A percentile compares a stretch with the other conserved stretches of the same genome.
These are phyloP conservation scores for Proales similis DNA, from an alignment of 1,140 invertebrate genomes.

Conservation along the genomic window DNA sequence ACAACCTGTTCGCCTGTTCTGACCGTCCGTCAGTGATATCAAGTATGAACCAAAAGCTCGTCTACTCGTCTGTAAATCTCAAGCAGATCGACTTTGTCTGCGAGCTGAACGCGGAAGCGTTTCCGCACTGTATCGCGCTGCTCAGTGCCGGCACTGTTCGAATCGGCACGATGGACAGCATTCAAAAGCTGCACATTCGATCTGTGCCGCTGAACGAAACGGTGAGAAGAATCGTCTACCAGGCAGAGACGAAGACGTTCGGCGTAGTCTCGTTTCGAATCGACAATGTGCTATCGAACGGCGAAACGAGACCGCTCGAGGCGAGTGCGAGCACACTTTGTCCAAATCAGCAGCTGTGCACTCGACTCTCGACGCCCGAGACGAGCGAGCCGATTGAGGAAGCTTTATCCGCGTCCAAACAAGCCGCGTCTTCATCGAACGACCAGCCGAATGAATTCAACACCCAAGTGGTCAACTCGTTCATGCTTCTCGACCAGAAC, in stretches of 20 bases:
- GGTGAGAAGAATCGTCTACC: slow-evolving; percentile 80
- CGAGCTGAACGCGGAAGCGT: slow-evolving; percentile 83
- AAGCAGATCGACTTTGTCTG: slow-evolving; percentile 98
- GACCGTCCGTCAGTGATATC: slow-evolving; percentile 97
- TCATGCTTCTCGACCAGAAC: slow-evolving; percentile 88
- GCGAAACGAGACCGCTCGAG: slow-evolving; percentile 34
- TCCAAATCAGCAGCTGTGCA: slow-evolving; percentile 7
- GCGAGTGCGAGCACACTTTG: slow-evolving; percentile 10
- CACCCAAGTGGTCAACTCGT: slow-evolving; percentile 61
- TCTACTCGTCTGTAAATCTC: slow-evolving; percentile 97
- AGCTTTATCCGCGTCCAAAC: slow-evolving; percentile 62
- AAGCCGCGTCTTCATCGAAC: slow-evolving; percentile 69
- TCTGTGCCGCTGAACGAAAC: slow-evolving; percentile 89
- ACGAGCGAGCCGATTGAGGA: slow-evolving; percentile 58
- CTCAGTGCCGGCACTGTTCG: slow-evolving; percentile 86
- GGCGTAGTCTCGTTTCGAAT: slow-evolving; percentile 81
- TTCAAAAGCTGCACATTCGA: slow-evolving; percentile 91
- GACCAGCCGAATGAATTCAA: slow-evolving; percentile 54
- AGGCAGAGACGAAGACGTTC: slow-evolving; percentile 85
- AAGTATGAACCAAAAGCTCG: slow-evolving; percentile 94
- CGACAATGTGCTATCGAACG: slow-evolving; percentile 58
- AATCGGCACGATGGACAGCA: slow-evolving; percentile 96
- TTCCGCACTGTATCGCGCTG: slow-evolving; percentile 85
- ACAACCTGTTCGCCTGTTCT: slow-evolving; percentile 96
- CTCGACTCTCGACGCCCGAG: neutral